Conservation (phyloP, 2,113 vertebrate genomes). For the Ceratotherium simum region DNA sequence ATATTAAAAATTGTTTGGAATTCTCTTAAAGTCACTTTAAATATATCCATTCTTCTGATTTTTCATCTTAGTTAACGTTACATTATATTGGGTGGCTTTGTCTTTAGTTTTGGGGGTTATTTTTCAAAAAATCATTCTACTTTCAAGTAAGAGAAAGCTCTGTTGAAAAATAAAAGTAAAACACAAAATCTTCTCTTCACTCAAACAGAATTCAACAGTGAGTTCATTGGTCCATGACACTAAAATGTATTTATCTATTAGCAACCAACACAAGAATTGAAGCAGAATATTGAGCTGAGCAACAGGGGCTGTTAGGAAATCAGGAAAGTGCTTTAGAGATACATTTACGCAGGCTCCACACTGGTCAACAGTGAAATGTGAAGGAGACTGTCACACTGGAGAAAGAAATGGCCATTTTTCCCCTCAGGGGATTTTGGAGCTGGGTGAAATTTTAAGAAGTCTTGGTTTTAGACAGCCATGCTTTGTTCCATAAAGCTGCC, state of each 20-base stretch:
- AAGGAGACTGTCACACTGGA: rapidly evolving
- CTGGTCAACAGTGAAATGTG: no score
- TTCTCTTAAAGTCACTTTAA: neutral
- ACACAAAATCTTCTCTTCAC: neutral
- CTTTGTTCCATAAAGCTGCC: neutral
- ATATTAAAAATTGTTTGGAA: neutral
- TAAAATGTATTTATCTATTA: neutral
- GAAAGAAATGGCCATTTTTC: neutral
- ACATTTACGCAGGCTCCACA: no score
- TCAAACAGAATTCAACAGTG: neutral
- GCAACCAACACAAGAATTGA: neutral
- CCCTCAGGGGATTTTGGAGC: neutral
- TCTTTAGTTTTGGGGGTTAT: neutral
- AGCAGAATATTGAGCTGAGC: neutral
- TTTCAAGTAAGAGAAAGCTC: neutral
- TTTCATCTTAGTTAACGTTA: neutral
- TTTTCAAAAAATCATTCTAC: neutral
- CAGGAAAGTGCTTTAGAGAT: neutral
- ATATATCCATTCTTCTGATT: neutral
- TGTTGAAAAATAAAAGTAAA: neutral
- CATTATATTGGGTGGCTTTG: neutral
- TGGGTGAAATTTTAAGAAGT: neutral
- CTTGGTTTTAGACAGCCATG: neutral
- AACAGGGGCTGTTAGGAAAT: neutral
- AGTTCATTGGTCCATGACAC: neutral